Conservation (phyloP, 2,113 vertebrate genomes). For the Colossoma macropomum region DNA sequence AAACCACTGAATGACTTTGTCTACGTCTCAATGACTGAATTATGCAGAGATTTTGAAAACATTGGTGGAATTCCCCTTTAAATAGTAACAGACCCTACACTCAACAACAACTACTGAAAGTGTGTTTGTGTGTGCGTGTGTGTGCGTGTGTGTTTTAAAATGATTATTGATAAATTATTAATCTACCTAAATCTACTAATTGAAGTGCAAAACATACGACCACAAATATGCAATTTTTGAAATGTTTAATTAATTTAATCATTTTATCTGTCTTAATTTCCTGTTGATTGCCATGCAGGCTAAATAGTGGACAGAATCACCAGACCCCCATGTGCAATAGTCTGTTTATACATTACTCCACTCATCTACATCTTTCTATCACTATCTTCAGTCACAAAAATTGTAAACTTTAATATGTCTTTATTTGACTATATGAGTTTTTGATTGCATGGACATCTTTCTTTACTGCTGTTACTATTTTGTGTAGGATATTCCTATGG, state of each 20-base stretch:
- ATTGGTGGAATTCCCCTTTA: not conserved
- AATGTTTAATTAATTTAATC: not conserved
- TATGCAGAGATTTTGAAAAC: too few relatives aligned
- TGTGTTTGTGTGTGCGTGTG: not conserved
- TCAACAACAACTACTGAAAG: not conserved
- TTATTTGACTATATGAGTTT: constrained; percentile 27
- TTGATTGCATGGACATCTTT: constrained; percentile 17
- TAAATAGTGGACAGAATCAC: constrained; percentile 4
- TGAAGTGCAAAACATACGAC: not conserved
- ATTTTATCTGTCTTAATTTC: not conserved
- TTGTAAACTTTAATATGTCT: not conserved
- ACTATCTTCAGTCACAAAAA: constrained; percentile 2
- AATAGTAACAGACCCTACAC: not conserved
- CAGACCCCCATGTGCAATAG: not conserved
- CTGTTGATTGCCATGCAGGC: not conserved
- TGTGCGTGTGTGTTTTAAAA: not conserved
- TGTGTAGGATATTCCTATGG: not conserved
- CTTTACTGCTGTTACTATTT: constrained; percentile 43
- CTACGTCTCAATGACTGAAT: too few relatives aligned
- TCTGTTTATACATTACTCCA: not conserved
- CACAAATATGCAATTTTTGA: constrained; percentile 18
- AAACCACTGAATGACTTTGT: too few relatives aligned
- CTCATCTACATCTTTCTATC: not conserved
- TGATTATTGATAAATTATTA: not conserved
- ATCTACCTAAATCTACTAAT: not conserved